Evolutionary conservation across 2,113 vertebrate genomes (phyloP).

Genomic region (Halcyon malimbica): DNA sequence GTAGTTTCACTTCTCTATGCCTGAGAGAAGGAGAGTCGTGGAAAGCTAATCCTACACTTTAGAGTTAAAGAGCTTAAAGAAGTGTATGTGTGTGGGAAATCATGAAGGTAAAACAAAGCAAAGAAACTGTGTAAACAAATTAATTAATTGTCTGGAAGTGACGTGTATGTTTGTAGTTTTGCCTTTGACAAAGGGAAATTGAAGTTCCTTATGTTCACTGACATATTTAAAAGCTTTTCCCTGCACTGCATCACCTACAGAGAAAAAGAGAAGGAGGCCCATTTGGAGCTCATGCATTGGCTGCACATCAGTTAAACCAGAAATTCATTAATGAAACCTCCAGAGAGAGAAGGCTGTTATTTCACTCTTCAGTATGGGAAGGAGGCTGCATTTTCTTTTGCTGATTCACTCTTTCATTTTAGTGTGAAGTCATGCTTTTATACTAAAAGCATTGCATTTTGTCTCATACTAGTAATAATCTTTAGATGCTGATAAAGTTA

Average conservation of each 20-base stretch:
- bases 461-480: not conserved
- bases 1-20: not conserved
- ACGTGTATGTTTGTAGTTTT: slow-evolving; percentile 77
- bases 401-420: slow-evolving; percentile 26
- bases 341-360: slow-evolving; percentile 58
- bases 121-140: slow-evolving; percentile 78
- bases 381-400: not conserved
- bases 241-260: slow-evolving; percentile 41
- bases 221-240: slow-evolving; percentile 75
- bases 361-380: not conserved
- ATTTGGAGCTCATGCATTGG: slow-evolving; percentile 26
- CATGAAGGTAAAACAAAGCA: slow-evolving; percentile 74
- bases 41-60: slow-evolving; percentile 51
- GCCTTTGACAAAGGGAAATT: slow-evolving; percentile 74
- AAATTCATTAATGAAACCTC: slow-evolving; percentile 76
- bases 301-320: slow-evolving; percentile 71
- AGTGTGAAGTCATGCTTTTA: not conserved
- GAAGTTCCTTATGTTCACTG: slow-evolving; percentile 74
- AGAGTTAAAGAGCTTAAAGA: slow-evolving; percentile 55
- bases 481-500: not conserved
- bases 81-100: not conserved
- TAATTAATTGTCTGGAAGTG: slow-evolving; percentile 83
- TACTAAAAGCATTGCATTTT: not conserved
- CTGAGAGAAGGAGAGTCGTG: slow-evolving; percentile 27
- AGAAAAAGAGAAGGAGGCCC: slow-evolving; percentile 11